Evolutionary conservation across 2,797 vertebrate genomes (phyloP).

Genomic region (Pogonophryne albipinna): DNA sequence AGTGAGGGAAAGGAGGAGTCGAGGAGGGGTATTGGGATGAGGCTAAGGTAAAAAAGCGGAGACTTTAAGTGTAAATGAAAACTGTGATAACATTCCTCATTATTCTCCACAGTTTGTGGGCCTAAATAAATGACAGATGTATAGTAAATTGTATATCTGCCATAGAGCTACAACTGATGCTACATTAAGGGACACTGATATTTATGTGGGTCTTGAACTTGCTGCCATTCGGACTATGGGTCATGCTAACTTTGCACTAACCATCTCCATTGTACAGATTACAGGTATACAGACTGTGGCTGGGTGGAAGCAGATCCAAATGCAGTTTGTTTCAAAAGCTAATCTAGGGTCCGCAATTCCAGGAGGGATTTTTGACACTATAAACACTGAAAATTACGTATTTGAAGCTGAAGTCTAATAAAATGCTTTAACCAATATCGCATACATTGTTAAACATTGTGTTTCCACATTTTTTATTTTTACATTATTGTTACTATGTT

Average conservation of each 20-base stretch:
- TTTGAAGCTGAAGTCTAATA: background rate
- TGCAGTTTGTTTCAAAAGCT: background rate
- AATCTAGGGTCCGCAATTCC: background rate
- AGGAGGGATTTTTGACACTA: background rate
- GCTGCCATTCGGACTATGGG: too few species aligned
- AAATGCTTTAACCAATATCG: background rate
- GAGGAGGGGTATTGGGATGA: too few species aligned
- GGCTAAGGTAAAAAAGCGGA: background rate
- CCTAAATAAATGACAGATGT: too few species aligned
- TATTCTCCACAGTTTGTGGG: background rate
- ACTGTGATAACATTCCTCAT: background rate
- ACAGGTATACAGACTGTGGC: background rate
- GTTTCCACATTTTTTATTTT: too few species aligned
- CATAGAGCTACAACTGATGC: too few species aligned
- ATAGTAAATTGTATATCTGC: too few species aligned
- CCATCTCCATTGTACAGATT: background rate
- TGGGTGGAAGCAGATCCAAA: background rate
- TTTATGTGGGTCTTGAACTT: too few species aligned
- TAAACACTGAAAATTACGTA: background rate
- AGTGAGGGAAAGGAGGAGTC: too few species aligned
- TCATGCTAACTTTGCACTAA: background rate
- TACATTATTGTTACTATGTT: too few species aligned
- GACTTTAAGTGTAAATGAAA: background rate
- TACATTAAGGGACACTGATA: too few species aligned
- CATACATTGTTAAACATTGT: too few species aligned